A percentile compares a stretch with the other conserved stretches of the same genome.
These are phyloP conservation scores for Gastrophryne carolinensis DNA, from an alignment of 2,797 vertebrate genomes.

Conservation along the genomic window DNA sequence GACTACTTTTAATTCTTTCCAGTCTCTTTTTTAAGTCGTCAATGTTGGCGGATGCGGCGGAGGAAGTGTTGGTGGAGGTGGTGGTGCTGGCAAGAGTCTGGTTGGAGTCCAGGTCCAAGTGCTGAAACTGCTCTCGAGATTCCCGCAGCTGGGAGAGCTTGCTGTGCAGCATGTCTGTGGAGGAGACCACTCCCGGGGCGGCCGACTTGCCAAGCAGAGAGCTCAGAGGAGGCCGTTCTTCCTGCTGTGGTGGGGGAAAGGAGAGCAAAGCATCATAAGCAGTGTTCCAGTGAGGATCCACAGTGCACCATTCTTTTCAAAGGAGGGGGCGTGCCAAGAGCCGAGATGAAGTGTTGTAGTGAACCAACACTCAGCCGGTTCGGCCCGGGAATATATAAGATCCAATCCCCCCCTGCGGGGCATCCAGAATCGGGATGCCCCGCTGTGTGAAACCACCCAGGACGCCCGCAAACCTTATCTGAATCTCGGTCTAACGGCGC, in stretches of 20 bases:
- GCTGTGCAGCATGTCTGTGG: slow-evolving; percentile 97
- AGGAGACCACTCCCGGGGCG: slow-evolving; percentile 82
- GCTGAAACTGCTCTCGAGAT: slow-evolving; percentile 89
- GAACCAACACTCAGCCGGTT: no score
- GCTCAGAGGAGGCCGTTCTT: slow-evolving; percentile 79
- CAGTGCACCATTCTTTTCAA: no score
- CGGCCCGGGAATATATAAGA: no score
- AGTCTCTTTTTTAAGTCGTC: slow-evolving; percentile 98
- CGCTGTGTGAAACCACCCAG: no score
- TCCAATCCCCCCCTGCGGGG: no score
- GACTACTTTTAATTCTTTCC: slow-evolving; percentile 97
- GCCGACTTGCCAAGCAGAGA: slow-evolving; percentile 88
- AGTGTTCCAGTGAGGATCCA: no score
- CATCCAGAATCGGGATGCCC: no score
- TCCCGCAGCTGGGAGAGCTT: slow-evolving; percentile 96
- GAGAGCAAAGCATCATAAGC: no score
- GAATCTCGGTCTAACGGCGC: no score
- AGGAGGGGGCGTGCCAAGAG: no score
- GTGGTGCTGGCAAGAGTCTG: slow-evolving; percentile 77
- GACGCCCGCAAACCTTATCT: no score
- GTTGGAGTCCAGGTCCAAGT: slow-evolving; percentile 80
- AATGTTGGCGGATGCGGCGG: slow-evolving; percentile 79
- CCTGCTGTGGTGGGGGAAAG: slow-evolving; percentile 58
- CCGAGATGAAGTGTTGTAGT: no score
- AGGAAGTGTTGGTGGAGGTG: slow-evolving; percentile 74